Base-by-base conservation (phyloP, 2,888 invertebrate species). In the Tryphoninae sp. region DNA sequence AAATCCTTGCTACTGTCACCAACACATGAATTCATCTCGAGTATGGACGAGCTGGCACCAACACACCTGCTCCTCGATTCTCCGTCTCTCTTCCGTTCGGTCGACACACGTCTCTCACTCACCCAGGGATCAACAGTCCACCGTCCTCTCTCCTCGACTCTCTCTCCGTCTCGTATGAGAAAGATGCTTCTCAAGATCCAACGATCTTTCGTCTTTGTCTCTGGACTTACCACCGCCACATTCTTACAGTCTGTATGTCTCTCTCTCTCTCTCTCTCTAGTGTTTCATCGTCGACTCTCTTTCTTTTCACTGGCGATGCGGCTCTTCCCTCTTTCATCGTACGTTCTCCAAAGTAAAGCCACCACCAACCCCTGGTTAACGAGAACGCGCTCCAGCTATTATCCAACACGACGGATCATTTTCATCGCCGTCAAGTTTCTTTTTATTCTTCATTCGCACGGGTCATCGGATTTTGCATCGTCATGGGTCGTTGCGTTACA, bases 391-490 rank as follows among this genome's bases (percentile, higher is more conserved):
- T 72, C 62, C 53, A 51, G 58, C 80, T 74, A 77, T 82, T 82
- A 82, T 77, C 74, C 80, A 82, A 82, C 73, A 33, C 79, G 77
- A 77, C 77, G 69, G 45, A 72, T 82, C 80, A 69, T 79, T 79
- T 58, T 16, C 26, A 59, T 82, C 55, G 71, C 13, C 51, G 16
- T 80, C 58, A 13, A n/a, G 16, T 65, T 61, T 65, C 55, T 69
- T 58, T 45, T 53, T 67, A 76, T 80, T 45, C 59, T 67, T 33
- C 59, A 62, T 72, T 33, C 55, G 8, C 58, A 67, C 67, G 59
- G 61, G 71, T 72, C 59, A 79, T 79, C 65, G 62, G 64, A 26
- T 67, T 33, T 61, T 53, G 40, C 40, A 22, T 26, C 13, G 11
- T 72, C 64, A 64, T 16, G 61, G 62, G 53, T 19, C n/a, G 53